These are phyloP conservation scores for Rhinogobius similis DNA, from an alignment of 2,113 vertebrate species.

Conservation along the genomic window DNA sequence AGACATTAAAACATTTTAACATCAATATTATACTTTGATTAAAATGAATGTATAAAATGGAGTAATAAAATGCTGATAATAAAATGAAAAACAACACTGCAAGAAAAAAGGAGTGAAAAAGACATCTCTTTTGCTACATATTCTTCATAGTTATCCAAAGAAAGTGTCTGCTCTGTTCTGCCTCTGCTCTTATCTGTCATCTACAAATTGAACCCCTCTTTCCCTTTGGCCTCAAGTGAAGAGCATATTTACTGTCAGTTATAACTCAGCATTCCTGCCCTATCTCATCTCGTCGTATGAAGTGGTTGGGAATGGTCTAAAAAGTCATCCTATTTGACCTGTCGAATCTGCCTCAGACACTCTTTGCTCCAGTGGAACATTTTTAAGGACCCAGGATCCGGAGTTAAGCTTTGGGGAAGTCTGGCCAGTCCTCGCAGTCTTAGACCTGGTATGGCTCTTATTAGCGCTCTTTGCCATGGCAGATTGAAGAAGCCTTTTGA, in stretches of 20 bases:
- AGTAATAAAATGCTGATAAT: background rate
- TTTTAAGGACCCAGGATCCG: constrained; percentile 30
- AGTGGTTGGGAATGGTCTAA: constrained; percentile 13
- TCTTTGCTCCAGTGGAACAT: constrained; percentile 18
- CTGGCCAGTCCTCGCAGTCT: constrained; percentile 33
- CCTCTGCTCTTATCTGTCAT: constrained; percentile 10
- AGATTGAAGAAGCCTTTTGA: constrained; percentile 76
- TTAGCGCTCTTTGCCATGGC: constrained; percentile 70
- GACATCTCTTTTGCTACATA: background rate
- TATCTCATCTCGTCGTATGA: background rate
- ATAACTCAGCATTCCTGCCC: constrained; percentile 24
- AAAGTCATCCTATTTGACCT: constrained; percentile 15
- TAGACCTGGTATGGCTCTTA: constrained; percentile 74
- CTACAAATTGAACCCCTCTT: constrained; percentile 5
- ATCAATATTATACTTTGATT: no score
- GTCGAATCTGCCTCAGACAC: constrained; percentile 17
- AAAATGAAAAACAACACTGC: no score
- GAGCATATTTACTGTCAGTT: constrained; percentile 16
- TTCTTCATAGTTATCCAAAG: background rate
- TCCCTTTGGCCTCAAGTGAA: background rate
- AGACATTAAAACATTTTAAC: no score
- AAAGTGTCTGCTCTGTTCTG: background rate
- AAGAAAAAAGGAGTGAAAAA: no score
- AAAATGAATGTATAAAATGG: no score
- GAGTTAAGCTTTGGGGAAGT: constrained; percentile 29